A percentile compares a stretch with the other conserved stretches of the same genome.
Evolutionary conservation across 2,113 vertebrate genomes (phyloP).

Genomic region (Elephantulus edwardii): DNA sequence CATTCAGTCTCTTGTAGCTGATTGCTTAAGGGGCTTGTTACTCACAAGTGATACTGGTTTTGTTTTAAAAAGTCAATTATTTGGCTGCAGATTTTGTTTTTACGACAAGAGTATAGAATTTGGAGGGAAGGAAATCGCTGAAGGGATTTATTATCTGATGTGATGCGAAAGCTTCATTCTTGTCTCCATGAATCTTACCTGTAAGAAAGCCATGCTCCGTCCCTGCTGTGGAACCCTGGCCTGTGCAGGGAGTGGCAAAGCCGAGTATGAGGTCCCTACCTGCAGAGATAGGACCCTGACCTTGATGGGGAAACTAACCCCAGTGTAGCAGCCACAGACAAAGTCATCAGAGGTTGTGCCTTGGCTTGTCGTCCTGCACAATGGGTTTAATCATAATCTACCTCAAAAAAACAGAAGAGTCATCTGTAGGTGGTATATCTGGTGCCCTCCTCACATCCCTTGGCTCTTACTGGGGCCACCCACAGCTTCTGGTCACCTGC

Average conservation of each 20-base stretch:
- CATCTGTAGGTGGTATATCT: not conserved
- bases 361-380: not conserved
- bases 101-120: fast-evolving
- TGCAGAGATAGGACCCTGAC: too few relatives aligned
- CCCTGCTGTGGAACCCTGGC: not conserved
- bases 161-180: not conserved
- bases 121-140: not conserved
- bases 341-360: not conserved
- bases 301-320: not conserved
- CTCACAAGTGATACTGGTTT: not conserved
- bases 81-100: not conserved
- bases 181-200: not conserved
- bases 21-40: not conserved
- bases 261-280: fast-evolving
- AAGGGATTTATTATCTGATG: too few relatives aligned
- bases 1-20: not conserved
- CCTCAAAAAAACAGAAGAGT: not conserved
- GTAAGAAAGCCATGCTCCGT: not conserved
- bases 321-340: not conserved
- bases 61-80: not conserved
- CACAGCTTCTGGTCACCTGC: not conserved
- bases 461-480: not conserved
- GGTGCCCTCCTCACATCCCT: fast-evolving
- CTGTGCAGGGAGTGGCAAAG: not conserved
- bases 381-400: not conserved